Percentiles rank a stretch among this genome's conserved stretches.
Evolutionary conservation across 2,113 vertebrate genomes (phyloP).

Genomic region (Hemichromis elongatus): DNA sequence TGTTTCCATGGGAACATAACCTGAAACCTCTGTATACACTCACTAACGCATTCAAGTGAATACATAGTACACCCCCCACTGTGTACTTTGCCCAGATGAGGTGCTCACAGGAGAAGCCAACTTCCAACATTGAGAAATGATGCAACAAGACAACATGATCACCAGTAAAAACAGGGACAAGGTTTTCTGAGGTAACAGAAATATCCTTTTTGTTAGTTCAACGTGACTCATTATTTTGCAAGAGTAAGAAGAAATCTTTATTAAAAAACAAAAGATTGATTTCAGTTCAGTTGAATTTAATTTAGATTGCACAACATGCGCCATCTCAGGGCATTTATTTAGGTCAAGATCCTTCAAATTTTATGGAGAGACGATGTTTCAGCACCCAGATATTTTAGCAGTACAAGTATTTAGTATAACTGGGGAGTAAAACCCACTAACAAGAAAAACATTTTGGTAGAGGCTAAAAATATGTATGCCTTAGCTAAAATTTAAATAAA

Average conservation of each 20-base stretch:
- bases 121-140: slow-evolving; percentile 36
- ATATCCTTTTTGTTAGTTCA: background rate
- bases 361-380: background rate
- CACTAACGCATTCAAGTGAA: slow-evolving; percentile 1
- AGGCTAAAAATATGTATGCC: background rate
- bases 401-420: background rate
- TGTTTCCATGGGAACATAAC: slow-evolving; percentile 61
- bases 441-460: background rate
- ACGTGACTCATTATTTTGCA: background rate
- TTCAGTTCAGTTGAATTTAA: background rate
- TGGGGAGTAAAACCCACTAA: background rate
- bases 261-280: background rate
- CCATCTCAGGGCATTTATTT: background rate
- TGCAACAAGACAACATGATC: slow-evolving; percentile 30
- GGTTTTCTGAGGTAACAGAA: background rate
- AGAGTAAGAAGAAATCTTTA: background rate
- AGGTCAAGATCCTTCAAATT: background rate
- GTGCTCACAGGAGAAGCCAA: slow-evolving; percentile 7
- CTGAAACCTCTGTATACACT: slow-evolving; percentile 25
- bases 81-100: slow-evolving; percentile 46
- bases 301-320: background rate
- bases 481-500: background rate
- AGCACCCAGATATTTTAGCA: background rate
- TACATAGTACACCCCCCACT: background rate
- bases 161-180: background rate